phyloP scores from a whole-genome alignment of 2,888 invertebrate species.

The Pocota personata region DNA sequence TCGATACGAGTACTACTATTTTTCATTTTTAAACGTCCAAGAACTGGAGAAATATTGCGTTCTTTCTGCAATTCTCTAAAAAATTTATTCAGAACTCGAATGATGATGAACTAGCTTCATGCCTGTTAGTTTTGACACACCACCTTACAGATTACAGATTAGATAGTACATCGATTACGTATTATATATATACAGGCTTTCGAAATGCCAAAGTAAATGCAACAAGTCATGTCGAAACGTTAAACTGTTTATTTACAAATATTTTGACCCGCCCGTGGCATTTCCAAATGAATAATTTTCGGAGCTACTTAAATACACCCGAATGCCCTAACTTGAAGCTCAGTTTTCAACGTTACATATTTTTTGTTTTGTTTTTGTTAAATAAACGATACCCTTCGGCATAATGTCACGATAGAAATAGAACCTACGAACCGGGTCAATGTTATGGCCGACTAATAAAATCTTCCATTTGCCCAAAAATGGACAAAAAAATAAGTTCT shows the following conservation, averaged over 20 bases:
- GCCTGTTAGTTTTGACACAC: too few relatives aligned
- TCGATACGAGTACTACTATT: too few relatives aligned
- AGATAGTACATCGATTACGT: too few relatives aligned
- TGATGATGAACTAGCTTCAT: too few relatives aligned
- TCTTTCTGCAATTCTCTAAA: too few relatives aligned
- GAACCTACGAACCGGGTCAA: background rate
- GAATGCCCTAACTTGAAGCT: background rate
- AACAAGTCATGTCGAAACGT: background rate
- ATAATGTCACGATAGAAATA: background rate
- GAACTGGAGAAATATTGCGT: too few relatives aligned
- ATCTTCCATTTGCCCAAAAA: background rate
- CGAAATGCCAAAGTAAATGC: background rate
- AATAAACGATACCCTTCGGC: background rate
- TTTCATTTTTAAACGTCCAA: too few relatives aligned
- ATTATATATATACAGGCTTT: background rate
- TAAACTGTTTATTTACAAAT: background rate
- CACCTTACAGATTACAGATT: background rate
- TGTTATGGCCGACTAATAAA: background rate
- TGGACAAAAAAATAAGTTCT: background rate
- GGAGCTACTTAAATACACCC: background rate
- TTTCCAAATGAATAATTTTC: background rate
- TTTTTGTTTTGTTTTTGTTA: background rate
- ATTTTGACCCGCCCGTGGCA: background rate
- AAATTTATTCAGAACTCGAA: too few relatives aligned
- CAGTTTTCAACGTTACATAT: background rate